Conservation (phyloP, 2,888 invertebrate genomes). For the Cephus spinipes region DNA sequence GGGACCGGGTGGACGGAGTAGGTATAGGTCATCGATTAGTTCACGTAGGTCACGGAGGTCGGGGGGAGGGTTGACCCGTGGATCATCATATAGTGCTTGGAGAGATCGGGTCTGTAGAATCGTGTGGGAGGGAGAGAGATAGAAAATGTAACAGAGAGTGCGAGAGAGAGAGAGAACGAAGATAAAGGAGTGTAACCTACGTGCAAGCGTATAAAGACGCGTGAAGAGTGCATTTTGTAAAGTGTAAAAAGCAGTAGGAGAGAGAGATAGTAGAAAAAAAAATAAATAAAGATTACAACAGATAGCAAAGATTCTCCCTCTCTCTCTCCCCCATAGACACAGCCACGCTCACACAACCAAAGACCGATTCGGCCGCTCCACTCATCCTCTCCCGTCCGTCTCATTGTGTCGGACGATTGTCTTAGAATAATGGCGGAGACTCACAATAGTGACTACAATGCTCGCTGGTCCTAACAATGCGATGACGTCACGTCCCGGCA, state of each 20-base stretch:
- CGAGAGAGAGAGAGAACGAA: too few relatives aligned
- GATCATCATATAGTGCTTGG: too few relatives aligned
- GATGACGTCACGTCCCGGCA: constrained; percentile 63
- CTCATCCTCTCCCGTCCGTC: constrained; percentile 63
- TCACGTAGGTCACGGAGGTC: too few relatives aligned
- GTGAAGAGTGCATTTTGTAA: too few relatives aligned
- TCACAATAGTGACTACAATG: constrained; percentile 68
- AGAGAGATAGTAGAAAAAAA: constrained; percentile 20
- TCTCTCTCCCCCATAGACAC: neutral
- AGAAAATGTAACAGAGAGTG: too few relatives aligned
- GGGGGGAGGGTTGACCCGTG: too few relatives aligned
- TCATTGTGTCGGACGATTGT: constrained; percentile 68
- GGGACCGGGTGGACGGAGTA: too few relatives aligned
- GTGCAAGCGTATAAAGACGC: too few relatives aligned
- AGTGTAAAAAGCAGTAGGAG: constrained; percentile 15
- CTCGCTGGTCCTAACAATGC: constrained; percentile 67
- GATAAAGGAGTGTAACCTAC: too few relatives aligned
- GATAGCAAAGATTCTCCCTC: neutral
- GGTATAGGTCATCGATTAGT: too few relatives aligned
- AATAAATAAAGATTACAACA: neutral
- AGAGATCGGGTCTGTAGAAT: too few relatives aligned
- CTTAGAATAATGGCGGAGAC: constrained; percentile 67
- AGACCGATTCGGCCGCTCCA: constrained; percentile 40
- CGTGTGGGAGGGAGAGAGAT: too few relatives aligned
- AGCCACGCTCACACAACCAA: constrained; percentile 14